Evolutionary conservation across 2,888 invertebrate genomes (phyloP), one percentile per base, ranked within the genome.

Genomic region (Epistrophe eligans): DNA sequence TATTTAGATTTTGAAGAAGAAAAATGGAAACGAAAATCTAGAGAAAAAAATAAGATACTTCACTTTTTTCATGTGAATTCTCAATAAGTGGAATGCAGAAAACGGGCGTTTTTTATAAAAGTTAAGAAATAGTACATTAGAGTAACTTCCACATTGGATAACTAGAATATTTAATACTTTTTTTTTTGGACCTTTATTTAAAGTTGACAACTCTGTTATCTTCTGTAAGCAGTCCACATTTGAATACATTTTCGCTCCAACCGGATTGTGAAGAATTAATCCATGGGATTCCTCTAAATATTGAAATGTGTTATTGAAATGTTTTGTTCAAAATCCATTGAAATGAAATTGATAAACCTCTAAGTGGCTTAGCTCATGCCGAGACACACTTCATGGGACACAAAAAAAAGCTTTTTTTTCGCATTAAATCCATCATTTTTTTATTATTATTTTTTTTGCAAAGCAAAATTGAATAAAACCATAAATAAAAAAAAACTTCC

Each of bases 301-400:
- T 38, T 67, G 38, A 0, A 67, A 67, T 17, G 6, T 8, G 24
- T 43, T 24, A 24, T 24, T 43, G 24, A 43, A 40, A 62, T 19
- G 15, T 67, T 67, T 32, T 50, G 9, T 35, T 50, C 19, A 50
- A 50, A 50, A 67, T 17, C 15, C 67, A 67, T 50, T 67, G 35
- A 67, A 35, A 67, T 50, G 19, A 38, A 50, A 50, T 67, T 38
- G 67, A 38, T 50, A 66, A 66, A 17, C 32, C 32, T 17, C 48
- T 48, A 66, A 67, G 50, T 35, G 50, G 50, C 50, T 67, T 67
- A 50, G 35, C 50, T 67, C 2, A 67, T 67, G 19, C 15, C 35
- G 15, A 19, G 17, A 38, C 17, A 50, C 35, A 60, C 8, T 13
- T 60, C 40, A 40, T 1, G 45, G n/a, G 15, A 45, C 45, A 15